phyloP scores from a whole-genome alignment of 2,113 vertebrate species.

The Microtus montanus region DNA sequence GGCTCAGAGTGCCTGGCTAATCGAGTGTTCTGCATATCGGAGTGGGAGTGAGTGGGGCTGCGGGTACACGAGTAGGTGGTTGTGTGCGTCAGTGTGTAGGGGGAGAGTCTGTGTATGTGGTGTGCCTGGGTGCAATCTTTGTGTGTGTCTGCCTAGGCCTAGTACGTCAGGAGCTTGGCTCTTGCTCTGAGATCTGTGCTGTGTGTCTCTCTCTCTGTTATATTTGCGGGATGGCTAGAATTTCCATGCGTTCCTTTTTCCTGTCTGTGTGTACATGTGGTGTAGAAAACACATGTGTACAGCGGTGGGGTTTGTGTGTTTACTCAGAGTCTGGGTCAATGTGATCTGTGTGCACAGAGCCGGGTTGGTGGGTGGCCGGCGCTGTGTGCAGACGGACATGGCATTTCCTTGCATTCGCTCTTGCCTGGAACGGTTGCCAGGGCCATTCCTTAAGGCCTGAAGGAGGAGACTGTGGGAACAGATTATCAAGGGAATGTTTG shows the following conservation, averaged over 20 bases:
- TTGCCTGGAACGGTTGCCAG: background rate
- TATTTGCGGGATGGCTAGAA: background rate
- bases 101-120: constrained; percentile 62
- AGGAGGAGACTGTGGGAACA: background rate
- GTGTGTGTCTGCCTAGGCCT: constrained; percentile 64
- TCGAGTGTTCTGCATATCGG: constrained; percentile 47
- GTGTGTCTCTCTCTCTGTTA: background rate
- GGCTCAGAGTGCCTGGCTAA: background rate
- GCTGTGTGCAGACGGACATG: background rate
- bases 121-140: constrained; percentile 26
- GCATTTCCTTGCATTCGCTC: background rate
- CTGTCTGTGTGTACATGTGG: background rate
- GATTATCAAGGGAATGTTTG: background rate
- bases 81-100: constrained; percentile 77
- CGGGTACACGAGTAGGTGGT: constrained; percentile 73
- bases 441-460: background rate
- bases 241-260: background rate
- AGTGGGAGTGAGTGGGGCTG: constrained; percentile 76
- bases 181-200: constrained; percentile 53
- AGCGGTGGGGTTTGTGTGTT: background rate
- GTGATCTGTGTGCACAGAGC: background rate
- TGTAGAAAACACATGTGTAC: background rate
- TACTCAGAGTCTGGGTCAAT: background rate
- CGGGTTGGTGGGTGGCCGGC: background rate
- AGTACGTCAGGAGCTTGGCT: constrained; percentile 58